These are phyloP conservation scores for Actias luna DNA, from an alignment of 2,888 invertebrate genomes.

Conservation along the genomic window DNA sequence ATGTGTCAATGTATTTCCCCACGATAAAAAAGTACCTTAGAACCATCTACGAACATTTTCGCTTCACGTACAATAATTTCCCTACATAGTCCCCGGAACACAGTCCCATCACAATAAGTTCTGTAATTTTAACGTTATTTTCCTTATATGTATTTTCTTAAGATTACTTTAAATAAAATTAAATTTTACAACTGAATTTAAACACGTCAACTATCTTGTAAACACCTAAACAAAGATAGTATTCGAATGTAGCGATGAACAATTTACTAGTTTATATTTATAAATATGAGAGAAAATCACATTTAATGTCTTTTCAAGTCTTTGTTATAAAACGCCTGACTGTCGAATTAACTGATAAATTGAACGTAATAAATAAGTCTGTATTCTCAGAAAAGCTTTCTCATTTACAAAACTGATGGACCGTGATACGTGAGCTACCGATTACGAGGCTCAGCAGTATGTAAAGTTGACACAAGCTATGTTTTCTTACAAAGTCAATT, in stretches of 20 bases:
- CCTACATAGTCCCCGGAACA: too few relatives aligned
- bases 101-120: too few relatives aligned
- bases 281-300: background rate
- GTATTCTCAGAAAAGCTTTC: constrained; percentile 25
- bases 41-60: too few relatives aligned
- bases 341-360: constrained; percentile 6
- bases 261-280: background rate
- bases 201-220: too few relatives aligned
- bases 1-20: too few relatives aligned
- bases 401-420: constrained; percentile 23
- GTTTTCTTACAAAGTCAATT: background rate
- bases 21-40: too few relatives aligned
- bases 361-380: background rate
- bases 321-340: constrained; percentile 8
- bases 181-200: too few relatives aligned
- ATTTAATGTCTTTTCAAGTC: background rate
- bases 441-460: constrained; percentile 13
- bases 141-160: too few relatives aligned
- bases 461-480: background rate
- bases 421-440: constrained; percentile 20
- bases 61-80: too few relatives aligned
- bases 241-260: background rate
- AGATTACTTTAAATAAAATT: too few relatives aligned
- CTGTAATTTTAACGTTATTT: too few relatives aligned
- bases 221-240: too few relatives aligned